A percentile compares a stretch with the other conserved stretches of the same genome.
Conservation (phyloP, 2,797 vertebrate genomes). For the Cheirogaleus major region DNA sequence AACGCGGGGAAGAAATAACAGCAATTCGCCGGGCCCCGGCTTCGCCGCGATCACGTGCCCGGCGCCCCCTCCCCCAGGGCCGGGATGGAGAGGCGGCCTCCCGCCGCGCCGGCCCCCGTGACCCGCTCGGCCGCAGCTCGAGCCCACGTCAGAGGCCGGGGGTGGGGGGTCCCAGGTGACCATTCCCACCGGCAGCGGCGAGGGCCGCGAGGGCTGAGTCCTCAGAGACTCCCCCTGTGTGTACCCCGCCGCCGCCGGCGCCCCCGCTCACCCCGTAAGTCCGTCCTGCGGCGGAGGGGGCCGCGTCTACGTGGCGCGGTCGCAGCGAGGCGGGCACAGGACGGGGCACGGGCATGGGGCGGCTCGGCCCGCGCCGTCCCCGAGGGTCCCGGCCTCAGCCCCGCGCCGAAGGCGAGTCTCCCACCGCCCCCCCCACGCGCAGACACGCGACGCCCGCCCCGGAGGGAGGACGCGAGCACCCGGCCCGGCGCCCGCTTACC, state of each 20-base stretch:
- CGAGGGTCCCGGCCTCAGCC: background rate
- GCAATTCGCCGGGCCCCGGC: background rate
- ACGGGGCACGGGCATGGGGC: background rate
- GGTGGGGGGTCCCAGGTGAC: background rate
- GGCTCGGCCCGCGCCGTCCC: background rate
- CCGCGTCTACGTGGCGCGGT: slow-evolving; percentile 42
- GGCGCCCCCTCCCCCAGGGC: slow-evolving; percentile 33
- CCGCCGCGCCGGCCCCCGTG: background rate
- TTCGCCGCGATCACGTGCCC: slow-evolving; percentile 12
- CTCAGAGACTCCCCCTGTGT: background rate
- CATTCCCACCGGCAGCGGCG: background rate
- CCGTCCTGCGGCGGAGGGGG: background rate
- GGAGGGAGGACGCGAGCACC: background rate
- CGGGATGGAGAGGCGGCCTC: background rate
- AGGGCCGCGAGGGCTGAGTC: background rate
- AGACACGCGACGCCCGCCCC: background rate
- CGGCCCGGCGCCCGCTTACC: slow-evolving; percentile 48
- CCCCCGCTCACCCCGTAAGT: background rate
- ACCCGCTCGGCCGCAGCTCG: background rate
- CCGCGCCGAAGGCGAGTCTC: background rate
- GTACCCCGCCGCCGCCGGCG: background rate
- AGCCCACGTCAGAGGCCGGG: background rate
- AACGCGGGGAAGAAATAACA: background rate
- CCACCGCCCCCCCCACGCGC: too few species aligned
- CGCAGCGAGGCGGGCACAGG: background rate